These are phyloP conservation scores for Huso huso DNA, from an alignment of 2,797 vertebrate species.

Conservation along the genomic window DNA sequence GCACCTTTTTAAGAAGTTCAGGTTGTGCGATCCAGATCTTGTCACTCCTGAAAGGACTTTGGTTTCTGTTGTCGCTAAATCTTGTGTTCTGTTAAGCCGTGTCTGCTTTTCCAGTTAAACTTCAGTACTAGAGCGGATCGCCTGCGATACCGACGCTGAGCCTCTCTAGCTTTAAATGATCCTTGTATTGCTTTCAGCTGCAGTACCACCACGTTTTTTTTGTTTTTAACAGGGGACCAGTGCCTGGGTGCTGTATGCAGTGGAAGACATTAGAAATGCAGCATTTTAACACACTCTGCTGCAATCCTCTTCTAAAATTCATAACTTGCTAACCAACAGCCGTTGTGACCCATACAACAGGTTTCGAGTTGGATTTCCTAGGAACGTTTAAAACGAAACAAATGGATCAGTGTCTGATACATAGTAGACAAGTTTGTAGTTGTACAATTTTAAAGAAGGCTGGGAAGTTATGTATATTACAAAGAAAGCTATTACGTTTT, in stretches of 20 bases:
- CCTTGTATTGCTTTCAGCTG: conserved; percentile 38
- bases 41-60: conserved; percentile 25
- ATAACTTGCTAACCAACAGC: conserved; percentile 20
- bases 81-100: conserved; percentile 9
- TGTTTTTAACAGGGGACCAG: conserved; percentile 51
- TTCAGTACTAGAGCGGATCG: conserved; percentile 16
- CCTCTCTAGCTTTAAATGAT: conserved; percentile 29
- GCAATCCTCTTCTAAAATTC: conserved; percentile 20
- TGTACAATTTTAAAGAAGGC: conserved; percentile 49
- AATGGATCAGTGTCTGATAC: conserved; percentile 22
- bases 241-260: conserved; percentile 34
- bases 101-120: conserved; percentile 1
- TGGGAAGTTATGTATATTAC: conserved; percentile 58
- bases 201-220: conserved; percentile 30
- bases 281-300: conserved; percentile 34
- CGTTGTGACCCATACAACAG: conserved; percentile 3
- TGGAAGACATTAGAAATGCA: conserved; percentile 27
- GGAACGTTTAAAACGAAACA: conserved; percentile 9
- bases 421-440: conserved; percentile 31
- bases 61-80: conserved; percentile 8
- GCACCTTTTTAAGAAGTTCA: conserved; percentile 12
- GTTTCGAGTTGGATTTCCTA: conserved; percentile 11
- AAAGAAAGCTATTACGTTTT: conserved; percentile 54
- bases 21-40: conserved; percentile 11
- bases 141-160: conserved; percentile 6